A percentile compares a stretch with the other conserved stretches of the same genome.
These are phyloP conservation scores for Temnothorax curvispinosus DNA, from an alignment of 1,140 invertebrate genomes.

Conservation along the genomic window DNA sequence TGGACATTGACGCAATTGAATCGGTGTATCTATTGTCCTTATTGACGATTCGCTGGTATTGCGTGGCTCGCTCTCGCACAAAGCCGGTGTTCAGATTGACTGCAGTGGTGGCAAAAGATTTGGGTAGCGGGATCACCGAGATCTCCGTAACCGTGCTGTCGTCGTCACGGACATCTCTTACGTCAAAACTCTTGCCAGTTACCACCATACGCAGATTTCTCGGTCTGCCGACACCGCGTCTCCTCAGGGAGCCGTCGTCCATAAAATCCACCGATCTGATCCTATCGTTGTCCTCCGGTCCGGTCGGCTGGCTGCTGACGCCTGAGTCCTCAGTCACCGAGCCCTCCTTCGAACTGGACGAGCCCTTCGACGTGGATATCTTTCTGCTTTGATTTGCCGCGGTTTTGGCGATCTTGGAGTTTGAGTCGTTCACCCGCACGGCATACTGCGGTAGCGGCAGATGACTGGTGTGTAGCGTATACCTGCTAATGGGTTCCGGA, in stretches of 20 bases:
- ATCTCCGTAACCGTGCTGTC: conserved; percentile 87
- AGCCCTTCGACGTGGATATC: conserved; percentile 77
- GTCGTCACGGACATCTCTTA: conserved; percentile 87
- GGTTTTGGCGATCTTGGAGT: conserved; percentile 90
- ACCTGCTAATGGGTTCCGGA: conserved; percentile 85
- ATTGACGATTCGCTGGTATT: conserved; percentile 86
- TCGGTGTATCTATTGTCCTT: conserved; percentile 84
- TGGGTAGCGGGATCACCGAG: conserved; percentile 86
- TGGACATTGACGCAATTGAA: conserved; percentile 83
- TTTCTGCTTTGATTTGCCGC: conserved; percentile 88
- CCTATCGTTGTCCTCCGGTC: conserved; percentile 77
- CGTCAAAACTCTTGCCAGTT: conserved; percentile 87
- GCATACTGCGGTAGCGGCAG: conserved; percentile 91
- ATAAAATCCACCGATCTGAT: conserved; percentile 77
- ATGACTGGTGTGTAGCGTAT: conserved; percentile 90
- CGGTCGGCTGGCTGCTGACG: conserved; percentile 86
- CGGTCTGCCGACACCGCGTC: conserved; percentile 83
- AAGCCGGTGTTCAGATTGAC: conserved; percentile 81
- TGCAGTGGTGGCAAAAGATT: conserved; percentile 76
- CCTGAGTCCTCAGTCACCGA: conserved; percentile 88
- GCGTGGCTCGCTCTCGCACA: conserved; percentile 85
- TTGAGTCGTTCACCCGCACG: conserved; percentile 87
- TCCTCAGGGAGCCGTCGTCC: conserved; percentile 75
- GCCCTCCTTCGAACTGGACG: conserved; percentile 84
- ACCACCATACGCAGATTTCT: conserved; percentile 87